Evolutionary conservation across 2,113 vertebrate species (phyloP).

Genomic region (human): DNA sequence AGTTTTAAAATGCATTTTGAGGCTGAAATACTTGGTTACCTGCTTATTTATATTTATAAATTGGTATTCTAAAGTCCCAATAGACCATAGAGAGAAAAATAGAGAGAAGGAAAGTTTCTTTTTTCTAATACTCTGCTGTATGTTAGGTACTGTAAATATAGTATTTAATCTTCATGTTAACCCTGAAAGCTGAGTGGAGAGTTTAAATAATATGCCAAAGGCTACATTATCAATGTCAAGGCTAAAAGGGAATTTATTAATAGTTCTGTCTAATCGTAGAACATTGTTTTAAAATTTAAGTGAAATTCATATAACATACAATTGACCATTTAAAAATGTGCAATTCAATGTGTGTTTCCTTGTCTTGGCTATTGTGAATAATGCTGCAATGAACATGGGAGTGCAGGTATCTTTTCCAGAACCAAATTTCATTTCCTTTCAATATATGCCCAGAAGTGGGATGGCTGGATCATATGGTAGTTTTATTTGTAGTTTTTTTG

Average conservation of each 20-base stretch:
- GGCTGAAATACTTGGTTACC: too few species aligned
- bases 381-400: not conserved
- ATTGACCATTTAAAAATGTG: not conserved
- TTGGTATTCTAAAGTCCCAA: not conserved
- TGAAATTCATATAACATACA: not conserved
- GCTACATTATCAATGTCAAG: not conserved
- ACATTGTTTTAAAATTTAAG: not conserved
- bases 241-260: not conserved
- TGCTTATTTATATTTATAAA: slow-evolving; percentile 24
- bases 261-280: not conserved
- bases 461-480: not conserved
- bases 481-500: not conserved
- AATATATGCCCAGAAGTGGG: not conserved
- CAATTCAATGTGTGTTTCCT: not conserved
- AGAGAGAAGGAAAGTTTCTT: not conserved
- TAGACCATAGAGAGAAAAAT: not conserved
- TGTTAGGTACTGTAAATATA: not conserved
- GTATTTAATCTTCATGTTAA: not conserved
- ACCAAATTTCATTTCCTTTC: not conserved
- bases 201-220: not conserved
- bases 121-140: not conserved
- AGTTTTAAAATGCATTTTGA: too few species aligned
- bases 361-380: not conserved
- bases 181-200: not conserved
- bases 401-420: not conserved